Evolutionary conservation across 1,140 invertebrate genomes (phyloP).

Genomic region (Calliphora vicina): DNA sequence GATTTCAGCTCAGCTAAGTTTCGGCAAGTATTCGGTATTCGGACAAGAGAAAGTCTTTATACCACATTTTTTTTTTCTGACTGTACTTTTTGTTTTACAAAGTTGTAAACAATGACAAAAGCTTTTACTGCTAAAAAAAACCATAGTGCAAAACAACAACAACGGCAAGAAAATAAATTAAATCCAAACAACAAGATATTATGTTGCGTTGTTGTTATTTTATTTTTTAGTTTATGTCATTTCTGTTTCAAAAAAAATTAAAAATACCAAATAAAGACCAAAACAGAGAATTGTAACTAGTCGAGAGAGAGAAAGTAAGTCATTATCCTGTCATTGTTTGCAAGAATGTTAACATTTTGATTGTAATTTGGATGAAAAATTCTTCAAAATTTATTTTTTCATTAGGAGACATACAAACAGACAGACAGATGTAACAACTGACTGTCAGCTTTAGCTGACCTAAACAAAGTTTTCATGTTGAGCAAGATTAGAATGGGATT

Average conservation of each 20-base stretch:
- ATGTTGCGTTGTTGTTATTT: neutral
- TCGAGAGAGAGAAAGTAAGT: neutral
- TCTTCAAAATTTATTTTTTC: neutral
- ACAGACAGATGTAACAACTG: neutral
- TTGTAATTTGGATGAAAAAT: neutral
- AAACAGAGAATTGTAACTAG: neutral
- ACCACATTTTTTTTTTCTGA: neutral
- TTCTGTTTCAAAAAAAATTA: neutral
- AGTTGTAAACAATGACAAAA: neutral
- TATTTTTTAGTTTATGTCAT: neutral
- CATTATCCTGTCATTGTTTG: slow-evolving; percentile 16
- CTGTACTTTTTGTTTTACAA: neutral
- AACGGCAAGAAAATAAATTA: neutral
- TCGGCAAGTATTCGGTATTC: too few species aligned
- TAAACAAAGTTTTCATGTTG: neutral
- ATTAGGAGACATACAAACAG: neutral
- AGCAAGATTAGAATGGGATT: neutral
- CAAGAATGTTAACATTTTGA: slow-evolving; percentile 4
- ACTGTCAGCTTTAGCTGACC: neutral
- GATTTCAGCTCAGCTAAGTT: too few species aligned
- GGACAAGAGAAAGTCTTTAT: too few species aligned
- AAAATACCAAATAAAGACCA: neutral
- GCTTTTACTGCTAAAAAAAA: neutral
- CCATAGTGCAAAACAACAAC: neutral
- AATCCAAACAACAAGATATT: neutral